Percentiles rank a stretch among this genome's conserved stretches.
These are phyloP conservation scores for Argyresthia albistria DNA, from an alignment of 2,888 invertebrate genomes.

Conservation along the genomic window DNA sequence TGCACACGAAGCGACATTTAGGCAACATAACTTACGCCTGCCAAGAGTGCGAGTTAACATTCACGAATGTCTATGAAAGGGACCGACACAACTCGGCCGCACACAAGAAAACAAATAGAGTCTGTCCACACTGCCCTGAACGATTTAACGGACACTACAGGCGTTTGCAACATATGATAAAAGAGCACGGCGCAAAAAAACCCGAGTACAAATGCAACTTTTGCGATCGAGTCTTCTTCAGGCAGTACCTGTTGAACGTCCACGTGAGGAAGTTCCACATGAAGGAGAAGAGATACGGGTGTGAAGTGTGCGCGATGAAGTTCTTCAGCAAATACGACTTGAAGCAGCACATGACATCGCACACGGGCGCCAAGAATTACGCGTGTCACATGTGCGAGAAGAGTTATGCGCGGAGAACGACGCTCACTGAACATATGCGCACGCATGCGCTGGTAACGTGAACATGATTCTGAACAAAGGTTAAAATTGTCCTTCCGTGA, in stretches of 20 bases:
- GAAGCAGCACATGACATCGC: constrained; percentile 24
- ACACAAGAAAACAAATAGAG: constrained; percentile 37
- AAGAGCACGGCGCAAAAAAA: constrained; percentile 33
- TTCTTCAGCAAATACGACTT: constrained; percentile 50
- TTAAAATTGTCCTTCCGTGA: too few relatives aligned
- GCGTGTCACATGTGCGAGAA: constrained; percentile 29
- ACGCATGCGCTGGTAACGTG: background rate
- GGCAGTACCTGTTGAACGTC: constrained; percentile 44
- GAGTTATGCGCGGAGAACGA: background rate
- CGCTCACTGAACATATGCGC: background rate
- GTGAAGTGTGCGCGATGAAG: constrained; percentile 41
- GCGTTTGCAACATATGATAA: constrained; percentile 31
- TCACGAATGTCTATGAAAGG: constrained; percentile 23
- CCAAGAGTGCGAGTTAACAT: constrained; percentile 27
- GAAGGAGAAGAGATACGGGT: constrained; percentile 48
- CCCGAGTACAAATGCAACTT: constrained; percentile 40
- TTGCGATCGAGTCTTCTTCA: constrained; percentile 45
- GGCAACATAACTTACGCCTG: constrained; percentile 23
- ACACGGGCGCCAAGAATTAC: constrained; percentile 46
- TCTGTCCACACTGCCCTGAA: constrained; percentile 37
- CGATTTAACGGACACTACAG: constrained; percentile 42
- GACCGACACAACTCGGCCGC: constrained; percentile 22
- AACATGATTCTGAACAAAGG: too few relatives aligned
- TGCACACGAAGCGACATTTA: constrained; percentile 32
- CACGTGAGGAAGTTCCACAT: constrained; percentile 50